Evolutionary conservation across 2,797 vertebrate genomes (phyloP), one percentile per base, ranked within the genome.

Genomic region (Gymnodraco acuticeps): DNA sequence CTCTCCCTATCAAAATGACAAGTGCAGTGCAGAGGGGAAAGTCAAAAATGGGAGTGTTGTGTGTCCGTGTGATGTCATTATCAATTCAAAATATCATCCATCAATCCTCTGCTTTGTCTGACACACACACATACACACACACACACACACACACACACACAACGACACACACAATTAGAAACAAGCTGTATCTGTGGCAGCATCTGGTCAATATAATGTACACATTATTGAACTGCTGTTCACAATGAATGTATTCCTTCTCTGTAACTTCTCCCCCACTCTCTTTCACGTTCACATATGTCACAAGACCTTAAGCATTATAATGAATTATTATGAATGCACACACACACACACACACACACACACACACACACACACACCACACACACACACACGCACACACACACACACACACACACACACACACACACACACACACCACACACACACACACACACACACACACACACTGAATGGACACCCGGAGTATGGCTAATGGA

Each of bases 61-160:
- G 83, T 79, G 77, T 85, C 73, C 81, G 82, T 80, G 85, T 71
- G 46, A 65, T 86, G 92, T 87, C 92, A 88, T 83, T 80, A 83
- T 90, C 84, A 80, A 90, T 94, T 71, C 65, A 78, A 59, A 66
- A 59, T 52, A 89, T 93, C 91, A 93, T 94, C 91, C 78, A 93
- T 94, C 91, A 92, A 19, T 69, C 78, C 65, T 73, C 75, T 77
- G 77, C 76, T 70, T 81, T 81, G 64, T 72, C 68, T 71, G 65
- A 78, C 74, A 46, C 66, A 80, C 71, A 56, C 63, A 63, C 51
- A 23, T 23, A 27, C 23, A 27, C 23, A 27, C 23, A 27, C 23
- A 27, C 23, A 27, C 3, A 4, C 3, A 27, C 47, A 75, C 60
- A 62, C 61, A 47, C 54, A 47, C 41, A 67, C 23, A 27, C 23